phyloP scores from a whole-genome alignment of 2,888 invertebrate species.

The Yponomeuta malinellus region DNA sequence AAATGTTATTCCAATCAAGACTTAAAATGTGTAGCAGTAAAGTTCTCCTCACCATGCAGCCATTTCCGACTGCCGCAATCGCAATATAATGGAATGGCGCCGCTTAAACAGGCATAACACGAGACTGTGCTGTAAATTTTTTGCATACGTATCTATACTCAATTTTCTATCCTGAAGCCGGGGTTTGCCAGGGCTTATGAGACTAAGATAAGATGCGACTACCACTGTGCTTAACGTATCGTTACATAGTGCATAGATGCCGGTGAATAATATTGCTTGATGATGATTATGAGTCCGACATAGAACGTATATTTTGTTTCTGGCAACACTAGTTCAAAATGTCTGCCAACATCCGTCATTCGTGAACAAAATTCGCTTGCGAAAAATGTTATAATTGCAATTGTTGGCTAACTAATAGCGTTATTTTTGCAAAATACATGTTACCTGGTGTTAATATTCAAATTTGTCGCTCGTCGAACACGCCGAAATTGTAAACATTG shows the following conservation, averaged over 20 bases:
- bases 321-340: constrained; percentile 33
- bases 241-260: background rate
- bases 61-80: too few relatives aligned
- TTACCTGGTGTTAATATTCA: constrained; percentile 42
- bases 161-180: too few relatives aligned
- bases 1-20: too few relatives aligned
- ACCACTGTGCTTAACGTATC: too few relatives aligned
- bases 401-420: constrained; percentile 67
- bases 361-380: constrained; percentile 50
- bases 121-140: too few relatives aligned
- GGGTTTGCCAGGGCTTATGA: too few relatives aligned
- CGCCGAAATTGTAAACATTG: background rate
- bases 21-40: too few relatives aligned
- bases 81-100: too few relatives aligned
- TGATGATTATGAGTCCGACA: background rate
- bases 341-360: constrained; percentile 38
- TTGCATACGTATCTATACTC: too few relatives aligned
- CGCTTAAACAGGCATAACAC: too few relatives aligned
- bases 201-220: too few relatives aligned
- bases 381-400: constrained; percentile 62
- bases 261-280: background rate
- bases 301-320: constrained; percentile 12
- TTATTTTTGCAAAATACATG: constrained; percentile 45
- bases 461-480: constrained; percentile 29
- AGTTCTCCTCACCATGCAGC: too few relatives aligned